Evolutionary conservation across 2,888 invertebrate genomes (phyloP), one percentile per base, ranked within the genome.

Genomic region (Drosophila subquinaria): DNA sequence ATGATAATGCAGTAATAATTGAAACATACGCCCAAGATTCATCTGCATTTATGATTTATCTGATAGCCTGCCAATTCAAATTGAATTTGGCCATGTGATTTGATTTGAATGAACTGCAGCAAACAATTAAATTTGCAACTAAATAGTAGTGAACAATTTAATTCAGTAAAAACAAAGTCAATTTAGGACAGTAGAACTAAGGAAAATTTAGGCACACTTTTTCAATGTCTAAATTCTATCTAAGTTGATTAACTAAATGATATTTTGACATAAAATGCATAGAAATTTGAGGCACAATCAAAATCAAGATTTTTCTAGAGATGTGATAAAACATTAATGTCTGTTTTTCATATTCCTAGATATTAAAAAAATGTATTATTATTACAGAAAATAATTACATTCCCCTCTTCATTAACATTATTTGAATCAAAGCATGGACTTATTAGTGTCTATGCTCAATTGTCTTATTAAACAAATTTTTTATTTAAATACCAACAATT

Each of bases 1-100:
- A 45, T 45, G 53, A 47, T 52, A 61, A 51, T 51, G 17, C 50
- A 15, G 50, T 40, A 33, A 42, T 60, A 57, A 57, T 60, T 60
- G 62, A 62, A 43, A 45, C 53, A 45, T 52, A 45, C 10, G 45
- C 35, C 30, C 20, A 27, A 55, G 20, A 47, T 63, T 30, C 43
- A 45, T 38, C 55, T 38, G 17, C 45, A 63, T 40, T 45, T 35
- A 23, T 57, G 56, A 57, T 57, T 57, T 57, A 57, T 45, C 45
- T 45, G 55, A 17, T 55, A 4, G 55, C 42, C 43, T 55, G 45
- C 10, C 45, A 45, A 10, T n/a, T 35, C 13, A 43, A 56, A 57
- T 56, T 45, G 56, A 33, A 35, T 57, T 57, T 36, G 23, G n/a
- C 36, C 23, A 56, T 10, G 33, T 45, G 56, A 45, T 45, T 47